Conservation (phyloP, 2,888 invertebrate genomes). For the Physocephala rufipes region DNA sequence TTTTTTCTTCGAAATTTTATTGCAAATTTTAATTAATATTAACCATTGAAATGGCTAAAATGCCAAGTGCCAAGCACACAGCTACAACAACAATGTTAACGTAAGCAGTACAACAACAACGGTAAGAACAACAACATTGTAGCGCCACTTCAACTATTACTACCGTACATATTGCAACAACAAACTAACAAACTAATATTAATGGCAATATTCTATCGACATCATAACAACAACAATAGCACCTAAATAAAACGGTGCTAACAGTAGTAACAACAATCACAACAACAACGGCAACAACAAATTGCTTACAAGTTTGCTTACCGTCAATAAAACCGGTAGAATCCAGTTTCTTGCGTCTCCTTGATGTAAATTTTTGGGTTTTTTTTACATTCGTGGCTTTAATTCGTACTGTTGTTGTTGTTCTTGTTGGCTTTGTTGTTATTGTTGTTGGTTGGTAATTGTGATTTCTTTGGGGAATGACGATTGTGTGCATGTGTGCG, state of each 20-base stretch:
- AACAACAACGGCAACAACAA: background rate
- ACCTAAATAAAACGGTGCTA: too few relatives aligned
- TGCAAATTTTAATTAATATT: slow-evolving; percentile 40
- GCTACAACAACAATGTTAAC: slow-evolving; percentile 16
- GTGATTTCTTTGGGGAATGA: too few relatives aligned
- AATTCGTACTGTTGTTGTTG: background rate
- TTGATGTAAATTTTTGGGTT: too few relatives aligned
- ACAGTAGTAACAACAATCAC: background rate
- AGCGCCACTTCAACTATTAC: background rate
- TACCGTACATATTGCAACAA: too few relatives aligned
- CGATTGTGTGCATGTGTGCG: too few relatives aligned
- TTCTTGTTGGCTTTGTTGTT: background rate
- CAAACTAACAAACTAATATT: too few relatives aligned
- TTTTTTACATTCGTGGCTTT: too few relatives aligned
- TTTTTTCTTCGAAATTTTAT: slow-evolving; percentile 58
- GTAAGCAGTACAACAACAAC: background rate
- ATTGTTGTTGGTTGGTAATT: too few relatives aligned
- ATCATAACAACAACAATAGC: too few relatives aligned
- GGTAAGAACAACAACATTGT: background rate
- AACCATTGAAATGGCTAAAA: slow-evolving; percentile 40
- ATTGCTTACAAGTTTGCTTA: background rate
- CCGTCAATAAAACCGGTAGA: background rate
- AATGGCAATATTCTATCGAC: too few relatives aligned
- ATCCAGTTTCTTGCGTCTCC: background rate
- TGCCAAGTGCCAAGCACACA: slow-evolving; percentile 49